Base-by-base conservation (phyloP, 2,797 vertebrate genomes). In the Discoglossus pictus region DNA sequence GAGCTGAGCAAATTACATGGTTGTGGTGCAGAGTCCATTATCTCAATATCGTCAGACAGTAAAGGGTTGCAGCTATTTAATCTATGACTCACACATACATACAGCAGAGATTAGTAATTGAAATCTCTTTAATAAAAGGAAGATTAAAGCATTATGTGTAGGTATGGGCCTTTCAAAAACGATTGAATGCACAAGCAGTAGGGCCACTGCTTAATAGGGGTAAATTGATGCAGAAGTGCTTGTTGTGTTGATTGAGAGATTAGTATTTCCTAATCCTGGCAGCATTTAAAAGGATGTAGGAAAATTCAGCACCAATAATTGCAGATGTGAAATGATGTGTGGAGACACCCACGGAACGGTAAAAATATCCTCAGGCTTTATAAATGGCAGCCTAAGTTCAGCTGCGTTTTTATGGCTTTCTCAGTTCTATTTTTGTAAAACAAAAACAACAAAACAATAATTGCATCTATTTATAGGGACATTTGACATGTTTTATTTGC, bases 191-290 rank as follows among this genome's bases (percentile, higher is more conserved):
- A 36, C 16, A 36, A 20, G 12, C 13, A 44, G 50, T 43, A 20
- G 20, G 35, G 43, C 35, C 3, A 25, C 51, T 56, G n/a, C 20
- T 39, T 56, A 46, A 48, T 38, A 17, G 42, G 12, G 52, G 27
- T 47, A 65, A 47, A 47, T 48, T 38, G 31, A 38, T 15, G 7
- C 39, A 46, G 13, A 56, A 56, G 34, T 27, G 48, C 42, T 36
- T 46, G 24, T 65, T 56, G 47, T 39, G 63, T 56, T 47, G 42
- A 65, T 65, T 47, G 53, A 65, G 54, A 36, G 21, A 65, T 65
- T 56, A 36, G 40, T 35, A 38, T 51, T 63, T n/a, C 23, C 31
- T 12, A 13, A 13, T 27, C 17, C 20, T 10, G 13, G 11, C 43
- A 39, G 52, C 31, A 40, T 21, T 66, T n/a, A 56, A 48, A 48